phyloP scores from a whole-genome alignment of 1,140 invertebrate genomes.

The Antheraea pernyi region DNA sequence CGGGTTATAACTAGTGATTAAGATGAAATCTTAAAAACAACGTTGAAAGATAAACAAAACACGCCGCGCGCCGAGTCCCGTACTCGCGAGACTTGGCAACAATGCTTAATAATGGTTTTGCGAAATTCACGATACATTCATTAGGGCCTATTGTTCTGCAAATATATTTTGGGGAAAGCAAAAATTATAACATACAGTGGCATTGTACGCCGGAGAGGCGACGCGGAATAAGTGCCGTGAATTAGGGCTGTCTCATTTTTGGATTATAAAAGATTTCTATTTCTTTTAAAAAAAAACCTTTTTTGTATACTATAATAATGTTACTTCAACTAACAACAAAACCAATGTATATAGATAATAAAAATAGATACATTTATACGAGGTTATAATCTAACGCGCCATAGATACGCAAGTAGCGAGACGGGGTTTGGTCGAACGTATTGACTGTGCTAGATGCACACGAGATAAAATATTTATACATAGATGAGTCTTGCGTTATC shows the following conservation, averaged over 20 bases:
- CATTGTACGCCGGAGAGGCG: slow-evolving; percentile 57
- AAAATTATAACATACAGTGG: slow-evolving; percentile 76
- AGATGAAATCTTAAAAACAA: background rate
- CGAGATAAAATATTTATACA: too few species aligned
- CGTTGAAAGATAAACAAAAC: background rate
- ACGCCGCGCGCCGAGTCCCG: background rate
- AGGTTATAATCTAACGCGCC: too few species aligned
- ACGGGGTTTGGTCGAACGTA: too few species aligned
- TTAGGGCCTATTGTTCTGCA: slow-evolving; percentile 70
- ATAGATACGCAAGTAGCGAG: too few species aligned
- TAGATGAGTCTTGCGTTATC: too few species aligned
- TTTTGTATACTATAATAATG: too few species aligned
- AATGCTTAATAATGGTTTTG: slow-evolving; percentile 74
- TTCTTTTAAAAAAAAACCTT: too few species aligned
- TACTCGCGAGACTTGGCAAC: slow-evolving; percentile 34
- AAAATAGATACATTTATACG: too few species aligned
- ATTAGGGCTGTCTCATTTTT: slow-evolving; percentile 46
- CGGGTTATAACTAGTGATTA: background rate
- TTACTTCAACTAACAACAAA: too few species aligned
- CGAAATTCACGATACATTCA: slow-evolving; percentile 70
- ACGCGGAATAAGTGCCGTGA: slow-evolving; percentile 64
- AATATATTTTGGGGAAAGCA: slow-evolving; percentile 72
- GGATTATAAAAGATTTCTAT: background rate
- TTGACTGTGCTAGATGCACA: too few species aligned
- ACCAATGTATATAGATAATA: too few species aligned